These are phyloP conservation scores for Anarhynchus alexandrinus DNA, from an alignment of 2,113 vertebrate genomes.

Conservation along the genomic window DNA sequence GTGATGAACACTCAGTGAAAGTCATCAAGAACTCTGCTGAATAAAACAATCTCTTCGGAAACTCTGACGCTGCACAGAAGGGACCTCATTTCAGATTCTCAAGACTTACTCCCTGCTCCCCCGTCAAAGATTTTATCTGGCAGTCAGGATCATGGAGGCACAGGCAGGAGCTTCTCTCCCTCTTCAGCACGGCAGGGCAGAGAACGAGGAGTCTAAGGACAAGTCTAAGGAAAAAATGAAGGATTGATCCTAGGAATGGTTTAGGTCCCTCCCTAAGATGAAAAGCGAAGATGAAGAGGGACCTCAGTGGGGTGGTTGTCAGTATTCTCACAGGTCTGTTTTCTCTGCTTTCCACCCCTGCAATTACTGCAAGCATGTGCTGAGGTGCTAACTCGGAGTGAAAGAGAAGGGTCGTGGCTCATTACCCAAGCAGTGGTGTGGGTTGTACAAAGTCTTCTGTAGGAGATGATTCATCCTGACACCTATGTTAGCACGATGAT, in stretches of 20 bases:
- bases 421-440: background rate
- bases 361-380: background rate
- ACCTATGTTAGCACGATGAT: background rate
- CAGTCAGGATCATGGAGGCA: background rate
- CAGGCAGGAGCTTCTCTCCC: background rate
- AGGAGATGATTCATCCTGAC: conserved; percentile 17
- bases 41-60: background rate
- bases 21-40: background rate
- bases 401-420: background rate
- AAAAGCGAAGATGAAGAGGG: background rate
- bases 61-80: background rate
- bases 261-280: background rate
- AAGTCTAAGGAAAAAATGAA: background rate
- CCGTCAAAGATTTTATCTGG: background rate
- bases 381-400: background rate
- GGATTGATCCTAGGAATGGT: background rate
- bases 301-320: background rate
- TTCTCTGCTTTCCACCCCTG: background rate
- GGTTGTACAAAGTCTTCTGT: background rate
- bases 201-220: background rate
- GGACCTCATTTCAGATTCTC: background rate
- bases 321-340: background rate
- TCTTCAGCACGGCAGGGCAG: background rate
- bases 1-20: background rate
- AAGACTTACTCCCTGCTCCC: background rate